Conservation (phyloP, 2,113 vertebrate genomes). For the Phocoena sinus region DNA sequence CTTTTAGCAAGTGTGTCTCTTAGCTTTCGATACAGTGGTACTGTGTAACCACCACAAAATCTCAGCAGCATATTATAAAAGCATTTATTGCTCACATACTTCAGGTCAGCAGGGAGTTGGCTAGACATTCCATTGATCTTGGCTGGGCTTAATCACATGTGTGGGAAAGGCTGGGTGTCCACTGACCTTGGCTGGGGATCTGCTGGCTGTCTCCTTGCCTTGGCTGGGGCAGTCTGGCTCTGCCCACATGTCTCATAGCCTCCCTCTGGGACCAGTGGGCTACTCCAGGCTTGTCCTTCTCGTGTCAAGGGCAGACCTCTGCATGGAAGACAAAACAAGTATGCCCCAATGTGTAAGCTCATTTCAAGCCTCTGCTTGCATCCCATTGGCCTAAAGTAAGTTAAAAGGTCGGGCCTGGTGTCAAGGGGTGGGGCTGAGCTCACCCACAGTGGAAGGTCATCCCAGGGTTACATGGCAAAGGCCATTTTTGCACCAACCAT, state of each 20-base stretch:
- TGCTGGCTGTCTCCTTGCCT: background rate
- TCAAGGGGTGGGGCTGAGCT: background rate
- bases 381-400: background rate
- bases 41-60: background rate
- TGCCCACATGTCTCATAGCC: background rate
- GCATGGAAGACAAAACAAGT: background rate
- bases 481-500: background rate
- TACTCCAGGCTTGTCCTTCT: background rate
- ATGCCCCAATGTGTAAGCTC: rapidly evolving
- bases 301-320: background rate
- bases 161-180: background rate
- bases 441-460: background rate
- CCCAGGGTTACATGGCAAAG: background rate
- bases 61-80: background rate
- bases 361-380: background rate
- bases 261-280: background rate
- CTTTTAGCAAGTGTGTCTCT: background rate
- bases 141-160: background rate
- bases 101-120: background rate
- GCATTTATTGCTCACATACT: background rate
- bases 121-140: background rate
- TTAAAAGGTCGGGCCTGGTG: background rate
- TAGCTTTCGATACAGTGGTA: background rate
- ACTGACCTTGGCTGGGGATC: background rate
- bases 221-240: background rate